Evolutionary conservation across 2,113 vertebrate species (phyloP).

Genomic region (Psittacula cyanocephala): DNA sequence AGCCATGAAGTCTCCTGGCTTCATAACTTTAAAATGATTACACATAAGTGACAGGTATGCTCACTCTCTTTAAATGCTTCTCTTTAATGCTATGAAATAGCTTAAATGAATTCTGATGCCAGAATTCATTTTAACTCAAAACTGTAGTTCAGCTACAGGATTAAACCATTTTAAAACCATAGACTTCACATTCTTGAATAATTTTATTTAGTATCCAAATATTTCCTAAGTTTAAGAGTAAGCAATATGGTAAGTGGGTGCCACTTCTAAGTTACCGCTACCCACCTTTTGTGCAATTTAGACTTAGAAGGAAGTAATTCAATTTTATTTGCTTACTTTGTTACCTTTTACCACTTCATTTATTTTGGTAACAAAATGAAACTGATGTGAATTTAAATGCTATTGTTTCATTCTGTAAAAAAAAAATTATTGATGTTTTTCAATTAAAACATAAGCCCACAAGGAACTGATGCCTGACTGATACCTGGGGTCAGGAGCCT

Average conservation of each 20-base stretch:
- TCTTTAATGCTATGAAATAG: not conserved
- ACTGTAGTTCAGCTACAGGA: not conserved
- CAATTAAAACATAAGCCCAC: constrained; percentile 7
- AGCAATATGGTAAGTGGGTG: not conserved
- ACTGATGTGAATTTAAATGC: not conserved
- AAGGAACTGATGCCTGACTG: not conserved
- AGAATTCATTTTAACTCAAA: not conserved
- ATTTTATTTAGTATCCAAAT: not conserved
- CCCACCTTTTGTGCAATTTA: not conserved
- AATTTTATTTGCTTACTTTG: not conserved
- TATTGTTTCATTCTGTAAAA: not conserved
- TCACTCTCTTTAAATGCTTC: not conserved
- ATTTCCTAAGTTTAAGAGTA: not conserved
- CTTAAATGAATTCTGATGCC: not conserved
- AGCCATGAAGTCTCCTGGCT: not conserved
- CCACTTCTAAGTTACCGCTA: not conserved
- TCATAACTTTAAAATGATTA: not conserved
- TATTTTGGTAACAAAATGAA: not conserved
- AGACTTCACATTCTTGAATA: not conserved
- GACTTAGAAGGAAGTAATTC: not conserved
- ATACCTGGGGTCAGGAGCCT: not conserved
- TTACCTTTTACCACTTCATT: not conserved
- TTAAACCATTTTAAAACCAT: not conserved
- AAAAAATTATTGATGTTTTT: constrained; percentile 9
- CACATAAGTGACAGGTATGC: not conserved